Base-by-base conservation (phyloP, 2,113 vertebrate species). In the Nerophis lumbriciformis region DNA sequence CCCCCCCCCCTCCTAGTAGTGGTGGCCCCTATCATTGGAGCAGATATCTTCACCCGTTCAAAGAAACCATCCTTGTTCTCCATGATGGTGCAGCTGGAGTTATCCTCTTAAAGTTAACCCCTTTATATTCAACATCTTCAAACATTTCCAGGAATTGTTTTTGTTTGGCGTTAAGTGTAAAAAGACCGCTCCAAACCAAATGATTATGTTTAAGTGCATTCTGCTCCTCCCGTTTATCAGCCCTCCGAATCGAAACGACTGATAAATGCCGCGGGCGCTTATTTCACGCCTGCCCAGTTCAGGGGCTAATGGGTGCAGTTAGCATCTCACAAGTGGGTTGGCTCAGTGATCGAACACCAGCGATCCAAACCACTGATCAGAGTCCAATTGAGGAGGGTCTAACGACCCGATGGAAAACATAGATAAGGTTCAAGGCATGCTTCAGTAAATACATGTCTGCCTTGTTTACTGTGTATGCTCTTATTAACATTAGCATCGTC, bases 261-360 rank as follows among this genome's bases (percentile, higher is more conserved):
- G 78, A 82, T 87, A 78, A 28, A 65, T 74, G 80, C 81, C 81
- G 72, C 48, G 72, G 28, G 77, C 38, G 54, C 71, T 69, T 72
- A 83, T 85, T 88, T 83, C 81, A 82, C 76, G 80, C 81, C 69
- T 81, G 79, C 80, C 68, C 77, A 59, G 78, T 73, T 83, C 75
- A 82, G 70, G 69, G 65, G 79, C 73, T 82, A 85, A 89, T 84
- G 79, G 82, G 74, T 59, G 63, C 78, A 70, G 78, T 85, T 86
- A 83, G 81, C 75, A 72, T 85, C 71, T 77, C 81, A 61, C 70
- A 75, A 73, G 73, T 73, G 73, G 73, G 63, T 76, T 68, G 57
- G 71, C 69, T 16, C 9, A 19, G 70, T 62, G 76, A 87, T 87
- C 81, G 77, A 88, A 84, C 73, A 68, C 67, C 81, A 84, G 84